These are phyloP conservation scores for Prietella phreatophila DNA, from an alignment of 2,113 vertebrate species.

Conservation along the genomic window DNA sequence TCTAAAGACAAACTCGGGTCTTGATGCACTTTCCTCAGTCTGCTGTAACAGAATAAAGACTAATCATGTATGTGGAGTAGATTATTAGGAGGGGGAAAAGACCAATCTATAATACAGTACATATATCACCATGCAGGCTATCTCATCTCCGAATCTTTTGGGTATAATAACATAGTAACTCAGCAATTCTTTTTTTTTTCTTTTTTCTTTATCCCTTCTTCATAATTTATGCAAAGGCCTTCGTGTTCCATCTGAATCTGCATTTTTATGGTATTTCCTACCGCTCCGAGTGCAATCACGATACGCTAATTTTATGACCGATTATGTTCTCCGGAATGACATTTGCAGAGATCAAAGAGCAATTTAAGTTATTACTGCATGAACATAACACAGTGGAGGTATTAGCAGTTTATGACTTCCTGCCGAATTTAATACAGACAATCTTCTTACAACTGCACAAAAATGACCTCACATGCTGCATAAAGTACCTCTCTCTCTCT, in stretches of 20 bases:
- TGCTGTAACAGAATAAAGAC: neutral
- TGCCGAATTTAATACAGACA: constrained; percentile 46
- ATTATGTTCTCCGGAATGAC: constrained; percentile 54
- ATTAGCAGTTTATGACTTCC: constrained; percentile 53
- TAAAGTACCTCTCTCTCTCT: constrained; percentile 13
- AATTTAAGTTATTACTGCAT: constrained; percentile 51
- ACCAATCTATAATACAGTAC: neutral
- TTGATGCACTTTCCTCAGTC: neutral
- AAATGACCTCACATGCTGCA: constrained; percentile 43
- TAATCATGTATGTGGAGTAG: neutral
- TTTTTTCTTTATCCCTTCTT: neutral
- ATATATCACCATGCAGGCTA: constrained; percentile 1
- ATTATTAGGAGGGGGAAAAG: neutral
- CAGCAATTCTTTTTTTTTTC: constrained; percentile 19
- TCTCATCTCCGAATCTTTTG: constrained; percentile 27
- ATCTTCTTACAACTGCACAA: constrained; percentile 44
- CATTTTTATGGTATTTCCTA: constrained; percentile 56
- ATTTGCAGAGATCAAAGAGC: constrained; percentile 55
- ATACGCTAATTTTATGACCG: constrained; percentile 56
- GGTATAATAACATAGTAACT: constrained; percentile 41
- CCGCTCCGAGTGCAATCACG: constrained; percentile 51
- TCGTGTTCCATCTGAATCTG: constrained; percentile 50
- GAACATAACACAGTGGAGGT: constrained; percentile 50
- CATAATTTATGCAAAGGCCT: constrained; percentile 42
- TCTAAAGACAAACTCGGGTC: neutral